Conservation (phyloP, 2,113 vertebrate species). For the Donacobius atricapilla region DNA sequence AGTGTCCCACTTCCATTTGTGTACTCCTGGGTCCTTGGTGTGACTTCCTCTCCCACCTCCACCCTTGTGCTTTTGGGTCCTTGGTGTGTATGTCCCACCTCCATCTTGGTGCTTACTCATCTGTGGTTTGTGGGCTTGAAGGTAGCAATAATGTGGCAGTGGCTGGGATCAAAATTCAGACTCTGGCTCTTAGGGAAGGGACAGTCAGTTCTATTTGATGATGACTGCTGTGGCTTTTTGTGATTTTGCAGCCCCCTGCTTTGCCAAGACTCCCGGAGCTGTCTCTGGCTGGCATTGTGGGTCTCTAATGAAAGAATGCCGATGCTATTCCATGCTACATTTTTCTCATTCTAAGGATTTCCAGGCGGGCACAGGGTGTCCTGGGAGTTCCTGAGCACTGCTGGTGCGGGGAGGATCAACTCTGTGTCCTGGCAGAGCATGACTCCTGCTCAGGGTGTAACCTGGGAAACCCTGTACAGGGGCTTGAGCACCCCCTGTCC, state of each 20-base stretch:
- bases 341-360: slow-evolving; percentile 62
- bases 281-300: not conserved
- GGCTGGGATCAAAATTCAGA: not conserved
- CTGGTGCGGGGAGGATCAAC: not conserved
- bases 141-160: not conserved
- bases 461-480: not conserved
- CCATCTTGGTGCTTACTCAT: not conserved
- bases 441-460: not conserved
- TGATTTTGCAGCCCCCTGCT: not conserved
- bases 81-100: not conserved
- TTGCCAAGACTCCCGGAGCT: not conserved
- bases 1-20: not conserved
- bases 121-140: not conserved
- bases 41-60: not conserved
- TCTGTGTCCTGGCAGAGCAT: not conserved
- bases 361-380: not conserved
- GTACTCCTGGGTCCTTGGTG: not conserved
- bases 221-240: not conserved
- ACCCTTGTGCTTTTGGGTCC: not conserved
- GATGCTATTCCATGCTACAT: not conserved
- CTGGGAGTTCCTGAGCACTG: not conserved
- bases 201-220: not conserved
- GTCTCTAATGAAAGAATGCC: not conserved
- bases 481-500: not conserved
- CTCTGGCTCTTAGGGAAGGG: not conserved